Percentiles rank a stretch among this genome's conserved stretches.
phyloP scores from a whole-genome alignment of 2,113 vertebrate species.

The Tapirus terrestris region DNA sequence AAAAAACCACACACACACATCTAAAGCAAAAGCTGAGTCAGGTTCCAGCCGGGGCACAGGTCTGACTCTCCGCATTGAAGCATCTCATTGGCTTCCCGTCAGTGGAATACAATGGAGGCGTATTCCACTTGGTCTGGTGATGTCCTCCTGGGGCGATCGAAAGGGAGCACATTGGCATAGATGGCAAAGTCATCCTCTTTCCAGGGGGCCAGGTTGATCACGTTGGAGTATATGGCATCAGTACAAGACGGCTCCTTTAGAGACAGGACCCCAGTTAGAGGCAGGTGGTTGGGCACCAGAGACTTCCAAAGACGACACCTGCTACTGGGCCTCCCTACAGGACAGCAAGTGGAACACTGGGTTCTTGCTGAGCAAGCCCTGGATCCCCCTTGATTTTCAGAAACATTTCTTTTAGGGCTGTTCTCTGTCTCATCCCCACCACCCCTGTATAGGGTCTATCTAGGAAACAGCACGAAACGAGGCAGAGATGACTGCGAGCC shows the following conservation, averaged over 20 bases:
- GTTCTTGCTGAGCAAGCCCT: background rate
- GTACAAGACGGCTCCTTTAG: constrained; percentile 22
- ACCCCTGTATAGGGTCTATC: background rate
- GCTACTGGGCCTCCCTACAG: rapidly evolving
- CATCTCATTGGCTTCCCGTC: background rate
- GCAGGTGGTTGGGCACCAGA: background rate
- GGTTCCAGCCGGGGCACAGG: background rate
- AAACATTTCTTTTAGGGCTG: background rate
- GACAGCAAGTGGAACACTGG: too few species aligned
- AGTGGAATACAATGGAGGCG: constrained; percentile 44
- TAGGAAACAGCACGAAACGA: background rate
- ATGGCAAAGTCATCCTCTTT: constrained; percentile 46
- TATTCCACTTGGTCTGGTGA: constrained; percentile 51
- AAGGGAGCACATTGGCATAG: constrained; percentile 48
- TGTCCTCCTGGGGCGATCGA: background rate
- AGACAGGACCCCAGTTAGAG: constrained; percentile 15
- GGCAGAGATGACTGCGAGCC: background rate
- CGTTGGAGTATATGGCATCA: constrained; percentile 41
- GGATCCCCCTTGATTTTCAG: background rate
- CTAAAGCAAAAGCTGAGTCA: background rate
- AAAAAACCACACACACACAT: background rate
- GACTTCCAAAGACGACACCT: background rate
- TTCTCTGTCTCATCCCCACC: background rate
- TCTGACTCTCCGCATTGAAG: background rate
- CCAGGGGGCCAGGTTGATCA: constrained; percentile 21